Percentiles rank a stretch among this genome's conserved stretches.
These are phyloP conservation scores for Barbus barbus DNA, from an alignment of 2,113 vertebrate genomes.

Conservation along the genomic window DNA sequence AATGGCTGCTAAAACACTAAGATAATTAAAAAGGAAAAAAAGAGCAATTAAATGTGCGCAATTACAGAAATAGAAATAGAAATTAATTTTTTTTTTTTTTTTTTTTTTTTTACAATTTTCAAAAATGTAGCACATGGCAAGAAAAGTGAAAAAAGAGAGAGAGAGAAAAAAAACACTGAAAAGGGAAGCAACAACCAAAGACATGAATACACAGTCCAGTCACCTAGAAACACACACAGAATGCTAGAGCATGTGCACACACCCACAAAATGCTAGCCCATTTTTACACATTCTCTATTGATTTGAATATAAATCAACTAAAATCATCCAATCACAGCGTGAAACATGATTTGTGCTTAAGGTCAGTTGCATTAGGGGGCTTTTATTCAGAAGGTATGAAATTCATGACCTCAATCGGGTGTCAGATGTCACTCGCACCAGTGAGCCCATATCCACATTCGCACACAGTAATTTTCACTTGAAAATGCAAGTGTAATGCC, in stretches of 20 bases:
- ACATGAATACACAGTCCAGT: neutral
- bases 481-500: constrained; percentile 2
- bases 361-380: neutral
- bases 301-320: neutral
- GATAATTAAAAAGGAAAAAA: too few relatives aligned
- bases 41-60: neutral
- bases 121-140: neutral
- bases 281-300: neutral
- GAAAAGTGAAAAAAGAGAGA: neutral
- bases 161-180: neutral
- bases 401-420: constrained; percentile 18
- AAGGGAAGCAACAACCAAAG: neutral
- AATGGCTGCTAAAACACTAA: too few relatives aligned
- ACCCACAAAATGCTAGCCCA: neutral
- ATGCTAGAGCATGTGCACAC: neutral
- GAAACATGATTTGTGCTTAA: neutral
- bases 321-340: neutral
- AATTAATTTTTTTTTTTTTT: too few relatives aligned
- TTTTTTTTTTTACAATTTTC: too few relatives aligned
- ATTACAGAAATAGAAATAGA: too few relatives aligned
- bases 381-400: neutral
- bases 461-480: neutral
- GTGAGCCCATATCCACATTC: constrained; percentile 22
- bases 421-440: neutral
- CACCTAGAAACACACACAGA: neutral